phyloP scores from a whole-genome alignment of 2,113 vertebrate genomes.

The Mugil cephalus region DNA sequence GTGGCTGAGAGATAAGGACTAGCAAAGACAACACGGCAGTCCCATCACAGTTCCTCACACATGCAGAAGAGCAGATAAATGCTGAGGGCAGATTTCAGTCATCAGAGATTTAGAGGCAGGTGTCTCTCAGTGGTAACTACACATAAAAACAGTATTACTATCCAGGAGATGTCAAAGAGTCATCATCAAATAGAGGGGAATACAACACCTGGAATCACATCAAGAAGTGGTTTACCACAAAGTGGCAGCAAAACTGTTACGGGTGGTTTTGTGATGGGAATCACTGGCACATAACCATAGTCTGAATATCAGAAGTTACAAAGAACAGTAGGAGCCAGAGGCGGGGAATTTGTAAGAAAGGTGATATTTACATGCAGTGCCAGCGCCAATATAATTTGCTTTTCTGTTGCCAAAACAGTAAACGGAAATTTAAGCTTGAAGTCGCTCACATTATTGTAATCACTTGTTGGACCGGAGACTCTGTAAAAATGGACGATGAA shows the following conservation, averaged over 20 bases:
- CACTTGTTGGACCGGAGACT: no score
- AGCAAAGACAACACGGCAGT: slow-evolving; percentile 12
- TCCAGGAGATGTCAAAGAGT: not conserved
- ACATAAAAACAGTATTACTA: slow-evolving; percentile 25
- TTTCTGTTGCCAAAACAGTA: no score
- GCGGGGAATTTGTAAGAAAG: no score
- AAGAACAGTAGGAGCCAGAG: not conserved
- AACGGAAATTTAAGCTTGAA: no score
- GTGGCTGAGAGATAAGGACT: slow-evolving; percentile 38
- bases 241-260: slow-evolving; percentile 8
- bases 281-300: no score
- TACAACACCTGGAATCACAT: slow-evolving; percentile 24
- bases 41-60: slow-evolving; percentile 8
- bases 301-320: not conserved
- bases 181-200: slow-evolving; percentile 31
- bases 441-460: no score
- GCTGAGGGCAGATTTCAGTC: slow-evolving; percentile 5
- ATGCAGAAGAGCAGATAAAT: slow-evolving; percentile 3
- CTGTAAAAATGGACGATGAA: no score
- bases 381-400: no score
- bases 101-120: slow-evolving; percentile 12
- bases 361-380: no score
- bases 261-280: slow-evolving; percentile 26
- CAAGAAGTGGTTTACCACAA: slow-evolving; percentile 39
- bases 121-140: not conserved